Evolutionary conservation across 2,888 invertebrate species (phyloP).

Genomic region (Andrena praecox): DNA sequence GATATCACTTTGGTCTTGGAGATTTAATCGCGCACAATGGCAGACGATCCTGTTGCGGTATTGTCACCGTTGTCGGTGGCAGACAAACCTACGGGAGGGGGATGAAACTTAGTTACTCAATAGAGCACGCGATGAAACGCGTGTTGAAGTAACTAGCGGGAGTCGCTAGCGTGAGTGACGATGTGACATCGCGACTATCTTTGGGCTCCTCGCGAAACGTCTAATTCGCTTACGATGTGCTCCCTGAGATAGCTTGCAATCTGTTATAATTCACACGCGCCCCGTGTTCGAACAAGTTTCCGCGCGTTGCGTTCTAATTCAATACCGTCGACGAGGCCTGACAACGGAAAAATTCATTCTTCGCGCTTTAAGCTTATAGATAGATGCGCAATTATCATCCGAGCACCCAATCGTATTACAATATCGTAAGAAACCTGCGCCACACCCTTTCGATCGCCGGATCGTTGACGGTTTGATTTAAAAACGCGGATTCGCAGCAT

Average conservation of each 20-base stretch:
- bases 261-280: constrained; percentile 50
- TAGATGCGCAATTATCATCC: too few relatives aligned
- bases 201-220: constrained; percentile 47
- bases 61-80: constrained; percentile 71
- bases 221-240: constrained; percentile 56
- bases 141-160: constrained; percentile 23
- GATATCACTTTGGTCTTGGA: constrained; percentile 50
- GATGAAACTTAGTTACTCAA: constrained; percentile 61
- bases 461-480: too few relatives aligned
- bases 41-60: constrained; percentile 60
- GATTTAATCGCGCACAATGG: constrained; percentile 72
- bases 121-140: constrained; percentile 57
- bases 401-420: too few relatives aligned
- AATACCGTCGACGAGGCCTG: constrained; percentile 24
- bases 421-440: background rate
- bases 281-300: constrained; percentile 52
- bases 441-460: background rate
- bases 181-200: constrained; percentile 61
- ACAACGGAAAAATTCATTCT: constrained; percentile 10
- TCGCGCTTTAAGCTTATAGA: background rate
- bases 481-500: background rate
- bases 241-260: constrained; percentile 44
- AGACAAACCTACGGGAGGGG: constrained; percentile 56
- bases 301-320: constrained; percentile 30
- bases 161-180: constrained; percentile 46